Evolutionary conservation across 2,113 vertebrate genomes (phyloP), one percentile per base, ranked within the genome.

Genomic region (Rhinolophus sinicus): DNA sequence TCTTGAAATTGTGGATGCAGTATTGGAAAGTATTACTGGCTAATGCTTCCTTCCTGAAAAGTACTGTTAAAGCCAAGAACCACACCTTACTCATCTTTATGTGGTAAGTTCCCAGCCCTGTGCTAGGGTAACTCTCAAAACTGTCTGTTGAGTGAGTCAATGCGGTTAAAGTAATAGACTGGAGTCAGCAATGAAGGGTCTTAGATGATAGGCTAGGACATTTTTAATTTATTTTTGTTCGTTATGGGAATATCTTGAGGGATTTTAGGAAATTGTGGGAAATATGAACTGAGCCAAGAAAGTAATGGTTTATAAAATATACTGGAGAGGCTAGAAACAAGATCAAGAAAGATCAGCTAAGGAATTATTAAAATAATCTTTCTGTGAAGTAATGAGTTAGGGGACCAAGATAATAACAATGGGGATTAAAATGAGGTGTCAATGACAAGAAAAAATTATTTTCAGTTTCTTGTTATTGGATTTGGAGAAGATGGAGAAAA

Each of bases 291-390:
- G 14, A 67, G 16, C 50, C 70, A 92, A 90, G 33, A 64, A 65
- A 75, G 14, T 12, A n/a, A 1, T 21, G 21, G 14, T 35, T 54
- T 64, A 19, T 4, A 82, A 52, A 84, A 93, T 85, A 40, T 65
- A 81, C 9, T 30, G 13, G 38, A 81, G 58, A 91, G 28, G 24
- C n/a, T 30, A 76, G 54, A 91, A 52, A 93, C 1, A 38, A 3
- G 3, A 62, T 73, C n/a, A 92, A 84, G 52, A 77, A 69, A 78
- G 33, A 81, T 24, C 38, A 76, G 47, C 52, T 22, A 70, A 65
- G 73, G 81, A 94, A 82, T 87, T 60, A 92, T 62, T 82, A 77
- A 90, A 89, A 73, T 33, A 62, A n/a, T 81, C 76, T 80, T 70
- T 38, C 75, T 87, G 24, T 60, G 76, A 90, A 88, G 69, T 65